Evolutionary conservation across 2,888 invertebrate species (phyloP), one percentile per base, ranked within the genome.

Genomic region (Nesidiocoris tenuis): DNA sequence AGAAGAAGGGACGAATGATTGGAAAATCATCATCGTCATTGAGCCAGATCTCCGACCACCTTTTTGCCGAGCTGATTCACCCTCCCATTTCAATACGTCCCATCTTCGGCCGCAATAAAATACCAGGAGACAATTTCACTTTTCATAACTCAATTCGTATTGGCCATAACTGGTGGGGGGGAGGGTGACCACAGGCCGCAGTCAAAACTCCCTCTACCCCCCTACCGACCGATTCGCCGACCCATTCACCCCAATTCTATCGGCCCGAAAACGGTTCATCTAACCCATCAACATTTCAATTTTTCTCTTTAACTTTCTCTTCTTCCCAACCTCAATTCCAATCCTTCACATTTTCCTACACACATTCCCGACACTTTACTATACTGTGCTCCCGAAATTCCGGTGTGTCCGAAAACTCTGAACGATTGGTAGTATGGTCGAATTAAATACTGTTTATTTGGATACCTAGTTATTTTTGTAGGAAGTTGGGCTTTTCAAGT

Each of bases 241-340:
- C 63, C n/a, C 63, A 24, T 63, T 19, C 65, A n/a, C 12, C 39
- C 65, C 65, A 24, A 24, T 39, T 39, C 19, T 65, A 65, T 65
- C 25, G 24, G 65, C 39, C 65, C 25, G 65, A 39, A 65, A 65
- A 19, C 39, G 65, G 65, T 65, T 65, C 65, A 65, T 65, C 65
- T 65, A 65, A 65, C 65, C 65, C 65, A 65, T 65, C 65, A 65
- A 39, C 65, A 65, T 65, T 65, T 65, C 65, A 65, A 65, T 65
- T 65, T 65, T 65, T 25, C 12, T 39, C 12, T 39, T 16, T 39
- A 39, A 39, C 39, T 39, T 7, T 54, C 54, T n/a, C n/a, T n/a
- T n/a, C n/a, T n/a, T n/a, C n/a, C n/a, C n/a, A n/a, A n/a, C n/a
- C n/a, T n/a, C n/a, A n/a, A n/a, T n/a, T n/a, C n/a, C n/a, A n/a